Evolutionary conservation across 2,888 invertebrate genomes (phyloP), one percentile per base, ranked within the genome.

Genomic region (Drosophila siamana): DNA sequence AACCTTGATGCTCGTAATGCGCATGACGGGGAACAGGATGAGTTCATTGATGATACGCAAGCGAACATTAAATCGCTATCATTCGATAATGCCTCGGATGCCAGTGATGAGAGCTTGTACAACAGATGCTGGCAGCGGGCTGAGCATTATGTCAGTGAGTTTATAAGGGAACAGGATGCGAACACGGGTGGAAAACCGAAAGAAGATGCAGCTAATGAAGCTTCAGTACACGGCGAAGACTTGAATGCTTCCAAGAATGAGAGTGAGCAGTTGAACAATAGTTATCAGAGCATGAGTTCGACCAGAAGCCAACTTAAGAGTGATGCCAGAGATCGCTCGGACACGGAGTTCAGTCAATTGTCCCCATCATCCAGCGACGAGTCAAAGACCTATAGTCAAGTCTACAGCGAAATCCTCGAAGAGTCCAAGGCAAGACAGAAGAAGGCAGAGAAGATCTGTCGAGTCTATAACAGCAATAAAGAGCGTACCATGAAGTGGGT

Each of bases 361-460:
- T 44, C 72, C 5, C 40, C 28, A 16, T 33, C 55, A 0, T 71
- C 86, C 4, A 80, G 60, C 7, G 84, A 83, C 1, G 47, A 63
- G 4, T 83, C 84, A 1, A 74, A 80, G 48, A 86, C 73, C 11
- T 77, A 77, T 8, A 81, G 81, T 47, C 64, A 81, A 50, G 61
- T 81, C 4, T 81, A 80, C 13, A 83, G 80, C 38, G 86, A 86
- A 50, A 74, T 86, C n/a, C 71, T 41, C 7, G 67, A 83, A 22
- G 81, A 81, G 57, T 83, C 78, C 0, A 73, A 40, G 19, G 59
- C 52, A 0, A 80, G 81, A 1, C 60, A 71, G 7, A 30, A 64
- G 2, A 82, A 69, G 22, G 84, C 83, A 0, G 65, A 80, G 2
- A 48, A 48, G 4, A 78, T 67, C 4, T 54, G 62, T 38, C 56